A percentile compares a stretch with the other conserved stretches of the same genome.
These are phyloP conservation scores for Branchinecta lynchi DNA, from an alignment of 1,140 invertebrate species.

Conservation along the genomic window DNA sequence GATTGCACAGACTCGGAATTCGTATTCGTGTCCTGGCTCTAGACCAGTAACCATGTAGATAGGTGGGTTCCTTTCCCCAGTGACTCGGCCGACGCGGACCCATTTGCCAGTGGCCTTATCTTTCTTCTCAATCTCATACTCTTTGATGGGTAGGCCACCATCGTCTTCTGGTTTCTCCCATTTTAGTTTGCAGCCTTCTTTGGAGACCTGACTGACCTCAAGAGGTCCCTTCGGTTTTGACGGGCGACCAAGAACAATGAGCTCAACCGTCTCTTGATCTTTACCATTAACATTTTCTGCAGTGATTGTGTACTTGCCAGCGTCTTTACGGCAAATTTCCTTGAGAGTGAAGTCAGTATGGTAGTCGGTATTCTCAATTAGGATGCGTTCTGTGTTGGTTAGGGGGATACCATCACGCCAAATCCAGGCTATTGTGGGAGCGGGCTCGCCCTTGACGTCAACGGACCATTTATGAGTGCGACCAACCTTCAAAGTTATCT, in stretches of 20 bases:
- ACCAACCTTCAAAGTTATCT: slow-evolving; percentile 67
- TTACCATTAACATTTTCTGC: slow-evolving; percentile 78
- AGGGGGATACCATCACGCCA: slow-evolving; percentile 67
- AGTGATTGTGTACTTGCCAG: slow-evolving; percentile 74
- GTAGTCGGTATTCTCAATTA: slow-evolving; percentile 77
- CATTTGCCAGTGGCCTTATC: slow-evolving; percentile 76
- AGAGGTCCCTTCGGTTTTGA: slow-evolving; percentile 71
- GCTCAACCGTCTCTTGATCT: slow-evolving; percentile 73
- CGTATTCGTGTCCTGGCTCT: slow-evolving; percentile 79
- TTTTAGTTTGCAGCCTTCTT: slow-evolving; percentile 65
- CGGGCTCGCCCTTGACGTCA: slow-evolving; percentile 73
- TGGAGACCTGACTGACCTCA: slow-evolving; percentile 67
- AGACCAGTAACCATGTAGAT: slow-evolving; percentile 79
- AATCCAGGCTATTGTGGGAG: slow-evolving; percentile 67
- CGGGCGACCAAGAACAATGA: slow-evolving; percentile 71
- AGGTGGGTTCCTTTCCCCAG: slow-evolving; percentile 51
- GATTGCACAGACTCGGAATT: slow-evolving; percentile 86
- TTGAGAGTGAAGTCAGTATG: slow-evolving; percentile 74
- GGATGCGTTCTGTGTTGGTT: slow-evolving; percentile 63
- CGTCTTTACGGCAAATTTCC: slow-evolving; percentile 68
- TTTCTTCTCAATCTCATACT: slow-evolving; percentile 89
- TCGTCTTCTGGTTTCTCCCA: slow-evolving; percentile 87
- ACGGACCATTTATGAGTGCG: slow-evolving; percentile 83
- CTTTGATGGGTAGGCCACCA: slow-evolving; percentile 78
- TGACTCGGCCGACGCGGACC: slow-evolving; percentile 63